Evolutionary conservation across 2,113 vertebrate species (phyloP).

Genomic region (Onychostoma macrolepis): DNA sequence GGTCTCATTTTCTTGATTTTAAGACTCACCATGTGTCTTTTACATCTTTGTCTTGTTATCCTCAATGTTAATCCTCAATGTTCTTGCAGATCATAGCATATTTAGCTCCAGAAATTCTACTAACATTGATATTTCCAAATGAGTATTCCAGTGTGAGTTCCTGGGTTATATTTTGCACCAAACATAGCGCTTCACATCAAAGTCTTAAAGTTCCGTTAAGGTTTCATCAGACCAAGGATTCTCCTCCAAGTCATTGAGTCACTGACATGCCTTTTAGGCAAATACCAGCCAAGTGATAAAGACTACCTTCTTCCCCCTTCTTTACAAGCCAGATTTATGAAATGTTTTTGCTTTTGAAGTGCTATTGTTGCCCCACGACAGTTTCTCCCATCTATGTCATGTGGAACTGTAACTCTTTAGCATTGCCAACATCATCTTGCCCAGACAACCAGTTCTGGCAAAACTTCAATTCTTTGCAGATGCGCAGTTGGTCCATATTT

Average conservation of each 20-base stretch:
- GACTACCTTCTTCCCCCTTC: neutral
- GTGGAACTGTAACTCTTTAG: neutral
- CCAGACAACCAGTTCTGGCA: slow-evolving; percentile 12
- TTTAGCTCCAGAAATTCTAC: neutral
- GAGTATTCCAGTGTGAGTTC: neutral
- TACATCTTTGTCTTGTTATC: neutral
- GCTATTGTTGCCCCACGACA: neutral
- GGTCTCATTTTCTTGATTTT: neutral
- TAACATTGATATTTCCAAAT: neutral
- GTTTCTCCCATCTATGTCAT: neutral
- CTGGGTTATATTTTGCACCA: no score
- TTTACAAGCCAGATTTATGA: slow-evolving; percentile 6
- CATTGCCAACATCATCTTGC: slow-evolving; percentile 19
- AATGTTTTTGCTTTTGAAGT: neutral
- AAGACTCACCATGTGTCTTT: neutral
- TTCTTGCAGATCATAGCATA: neutral
- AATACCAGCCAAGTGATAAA: slow-evolving; percentile 14
- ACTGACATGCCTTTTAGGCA: slow-evolving; percentile 25
- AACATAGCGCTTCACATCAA: slow-evolving; percentile 6
- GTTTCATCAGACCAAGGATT: slow-evolving; percentile 8
- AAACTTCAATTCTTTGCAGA: neutral
- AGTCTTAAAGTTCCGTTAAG: neutral
- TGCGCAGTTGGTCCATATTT: neutral
- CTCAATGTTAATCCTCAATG: neutral
- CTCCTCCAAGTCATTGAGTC: neutral